Percentiles rank a stretch among this genome's conserved stretches.
Conservation (phyloP, 2,797 vertebrate species). For the Gouania willdenowi region DNA sequence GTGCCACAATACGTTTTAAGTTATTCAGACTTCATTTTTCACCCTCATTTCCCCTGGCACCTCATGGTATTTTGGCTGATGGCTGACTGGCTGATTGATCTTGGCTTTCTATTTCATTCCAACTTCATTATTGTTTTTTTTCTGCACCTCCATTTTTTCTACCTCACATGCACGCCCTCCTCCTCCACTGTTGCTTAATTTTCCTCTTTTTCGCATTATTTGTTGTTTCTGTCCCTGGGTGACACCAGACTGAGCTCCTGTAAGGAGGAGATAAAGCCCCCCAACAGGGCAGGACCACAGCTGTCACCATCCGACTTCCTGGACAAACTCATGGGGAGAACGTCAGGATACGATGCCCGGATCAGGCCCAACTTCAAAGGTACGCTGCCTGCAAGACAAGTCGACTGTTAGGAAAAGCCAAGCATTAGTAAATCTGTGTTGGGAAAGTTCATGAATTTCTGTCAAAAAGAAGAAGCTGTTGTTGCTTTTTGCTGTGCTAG, state of each 20-base stretch:
- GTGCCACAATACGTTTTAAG: constrained; percentile 34
- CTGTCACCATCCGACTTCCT: constrained; percentile 93
- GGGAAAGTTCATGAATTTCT: too few relatives aligned
- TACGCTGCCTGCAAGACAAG: too few relatives aligned
- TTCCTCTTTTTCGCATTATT: constrained; percentile 10
- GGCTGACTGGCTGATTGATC: constrained; percentile 39
- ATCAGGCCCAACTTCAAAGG: constrained; percentile 97
- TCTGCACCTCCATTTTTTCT: constrained; percentile 12
- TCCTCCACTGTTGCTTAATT: constrained; percentile 26
- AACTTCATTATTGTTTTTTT: constrained; percentile 24
- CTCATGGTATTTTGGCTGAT: constrained; percentile 39
- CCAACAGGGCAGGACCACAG: constrained; percentile 66
- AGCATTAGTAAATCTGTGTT: constrained; percentile 9
- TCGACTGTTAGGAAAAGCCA: too few relatives aligned
- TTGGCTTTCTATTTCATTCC: constrained; percentile 26
- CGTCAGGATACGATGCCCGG: constrained; percentile 90
- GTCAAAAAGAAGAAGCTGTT: too few relatives aligned
- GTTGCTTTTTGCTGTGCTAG: too few relatives aligned
- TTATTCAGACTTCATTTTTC: constrained; percentile 36
- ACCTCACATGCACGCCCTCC: constrained; percentile 9
- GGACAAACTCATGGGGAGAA: constrained; percentile 94
- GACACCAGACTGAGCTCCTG: constrained; percentile 82
- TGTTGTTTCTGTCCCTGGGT: constrained; percentile 27
- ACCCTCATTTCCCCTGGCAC: constrained; percentile 38
- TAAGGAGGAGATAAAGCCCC: constrained; percentile 85